Evolutionary conservation across 2,888 invertebrate genomes (phyloP), one percentile per base, ranked within the genome.

Genomic region (Eucera pruinosa): DNA sequence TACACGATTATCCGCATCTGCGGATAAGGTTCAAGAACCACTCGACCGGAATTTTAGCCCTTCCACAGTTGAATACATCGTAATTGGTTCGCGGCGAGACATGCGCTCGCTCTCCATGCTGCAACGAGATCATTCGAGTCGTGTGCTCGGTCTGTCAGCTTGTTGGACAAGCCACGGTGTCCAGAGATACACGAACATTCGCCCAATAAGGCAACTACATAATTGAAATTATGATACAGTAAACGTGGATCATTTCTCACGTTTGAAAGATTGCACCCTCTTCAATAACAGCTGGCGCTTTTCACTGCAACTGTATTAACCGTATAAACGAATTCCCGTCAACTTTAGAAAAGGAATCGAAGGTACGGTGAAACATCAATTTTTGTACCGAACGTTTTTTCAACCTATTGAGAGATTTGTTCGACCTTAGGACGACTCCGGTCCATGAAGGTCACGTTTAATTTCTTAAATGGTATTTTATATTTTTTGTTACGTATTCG

Each of bases 1-100:
- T 86, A 88, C 86, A 85, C 87, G 88, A 89, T 88, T 89, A 88
- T 89, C 87, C 87, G 78, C 85, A 86, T 87, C 87, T 89, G 89
- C 81, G 88, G 89, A 87, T 88, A 88, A 88, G 88, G 85, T 85
- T 87, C 88, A 87, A 89, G 89, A 84, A 84, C 86, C 87, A 87
- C 88, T 87, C 88, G 86, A 79, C 82, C 82, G 84, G 88, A 87
- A 88, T 86, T 88, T 86, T 86, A 83, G 87, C 85, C 81, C 82
- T 79, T 85, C 79, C 75, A 84, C 83, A 79, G 78, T 80, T 85
- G 87, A 89, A 89, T 88, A 83, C 86, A 79, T 85, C 86, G 86
- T 89, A 88, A 88, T 88, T 88, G 89, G 86, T 86, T 89, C 87
- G 86, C 81, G 68, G 78, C 71, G 80, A 80, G 81, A 85, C 82